Evolutionary conservation across 2,797 vertebrate genomes (phyloP), one percentile per base, ranked within the genome.

Genomic region (Odontamblyopus rebecca): DNA sequence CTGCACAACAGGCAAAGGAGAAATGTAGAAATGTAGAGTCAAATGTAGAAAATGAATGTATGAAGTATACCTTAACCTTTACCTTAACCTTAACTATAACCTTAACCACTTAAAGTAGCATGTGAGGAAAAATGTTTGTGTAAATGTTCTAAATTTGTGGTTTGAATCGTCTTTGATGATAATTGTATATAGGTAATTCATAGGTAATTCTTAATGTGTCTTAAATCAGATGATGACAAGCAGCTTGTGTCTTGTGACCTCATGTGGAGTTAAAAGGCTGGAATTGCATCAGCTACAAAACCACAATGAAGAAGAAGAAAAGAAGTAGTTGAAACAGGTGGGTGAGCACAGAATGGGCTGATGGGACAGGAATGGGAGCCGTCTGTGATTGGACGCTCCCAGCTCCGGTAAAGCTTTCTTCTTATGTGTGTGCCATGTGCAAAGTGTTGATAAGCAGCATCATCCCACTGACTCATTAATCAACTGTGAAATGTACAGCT

Each of bases 401-500:
- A 82, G 82, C 72, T 75, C 68, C 73, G 26, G 85, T 82, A 87
- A 89, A 89, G 84, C 92, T 91, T 89, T 91, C 88, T 89, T 91
- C 88, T 88, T 89, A 89, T 88, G 81, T 79, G 80, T 61, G 69
- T 30, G 85, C 87, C 89, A 92, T 92, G 91, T 93, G 92, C 86
- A 85, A 82, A 79, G 84, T 83, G 89, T 91, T 91, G 92, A 93
- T 93, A 93, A 93, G 90, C 91, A 82, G 89, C 89, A 91, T 92
- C 91, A 92, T 92, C 87, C 90, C 89, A 91, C 89, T 88, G 91
- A 89, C 89, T 92, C 92, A 92, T 93, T 93, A 93, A 93, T 93
- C 92, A 93, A 90, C 86, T 91, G 92, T 90, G 91, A 92, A 92
- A 91, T 88, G 87, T 88, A 86, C 89, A 87, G 92, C 87, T 91